Evolutionary conservation across 1,140 invertebrate species (phyloP).

Genomic region (Zaprionus tsacasi): DNA sequence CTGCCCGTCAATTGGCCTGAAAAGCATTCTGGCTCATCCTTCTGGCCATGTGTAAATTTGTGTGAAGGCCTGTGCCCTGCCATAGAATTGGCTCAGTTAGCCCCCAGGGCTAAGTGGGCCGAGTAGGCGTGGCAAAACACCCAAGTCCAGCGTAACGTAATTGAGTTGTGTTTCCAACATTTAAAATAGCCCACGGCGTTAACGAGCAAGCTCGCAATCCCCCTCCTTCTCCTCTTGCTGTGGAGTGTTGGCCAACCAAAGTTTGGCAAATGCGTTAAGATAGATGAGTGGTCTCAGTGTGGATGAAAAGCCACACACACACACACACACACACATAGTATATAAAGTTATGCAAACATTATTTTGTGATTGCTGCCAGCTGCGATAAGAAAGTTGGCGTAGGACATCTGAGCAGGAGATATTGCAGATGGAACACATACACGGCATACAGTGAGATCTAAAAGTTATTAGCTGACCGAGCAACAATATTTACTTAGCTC

Average conservation of each 20-base stretch:
- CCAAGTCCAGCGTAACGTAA: conserved; percentile 48
- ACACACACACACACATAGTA: background rate
- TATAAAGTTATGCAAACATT: conserved; percentile 3
- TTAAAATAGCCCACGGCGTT: conserved; percentile 70
- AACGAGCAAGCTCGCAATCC: conserved; percentile 53
- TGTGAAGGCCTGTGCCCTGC: conserved; percentile 18
- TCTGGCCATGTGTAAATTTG: conserved; percentile 46
- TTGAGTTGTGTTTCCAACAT: conserved; percentile 78
- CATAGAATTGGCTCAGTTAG: conserved; percentile 22
- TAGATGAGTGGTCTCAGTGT: conserved; percentile 15
- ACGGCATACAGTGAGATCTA: background rate
- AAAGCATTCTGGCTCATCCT: conserved; percentile 36
- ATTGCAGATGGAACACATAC: background rate
- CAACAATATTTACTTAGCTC: background rate
- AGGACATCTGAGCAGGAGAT: background rate
- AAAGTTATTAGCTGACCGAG: conserved; percentile 1
- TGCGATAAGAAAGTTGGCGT: background rate
- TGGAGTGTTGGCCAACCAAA: conserved; percentile 17
- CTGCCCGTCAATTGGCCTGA: conserved; percentile 55
- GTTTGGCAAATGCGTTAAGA: conserved; percentile 28
- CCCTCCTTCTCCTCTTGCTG: background rate
- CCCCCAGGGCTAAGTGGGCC: background rate
- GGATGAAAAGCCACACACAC: conserved; percentile 3
- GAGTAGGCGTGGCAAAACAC: background rate
- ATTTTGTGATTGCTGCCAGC: background rate